Percentiles rank a stretch among this genome's conserved stretches.
phyloP scores from a whole-genome alignment of 1,140 invertebrate genomes.

The Ips nitidus region DNA sequence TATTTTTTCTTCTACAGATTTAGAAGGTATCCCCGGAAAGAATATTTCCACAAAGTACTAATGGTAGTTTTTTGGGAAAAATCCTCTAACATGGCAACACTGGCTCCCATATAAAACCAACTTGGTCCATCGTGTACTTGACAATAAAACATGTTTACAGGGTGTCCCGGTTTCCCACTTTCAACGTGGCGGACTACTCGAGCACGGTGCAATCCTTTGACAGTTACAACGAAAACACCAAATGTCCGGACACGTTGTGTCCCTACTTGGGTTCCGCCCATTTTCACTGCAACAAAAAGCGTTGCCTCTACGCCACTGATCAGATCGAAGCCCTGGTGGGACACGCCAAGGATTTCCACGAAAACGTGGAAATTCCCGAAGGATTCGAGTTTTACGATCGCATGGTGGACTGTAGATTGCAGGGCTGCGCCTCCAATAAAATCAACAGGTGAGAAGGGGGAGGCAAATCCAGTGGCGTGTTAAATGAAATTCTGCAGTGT shows the following conservation, averaged over 20 bases:
- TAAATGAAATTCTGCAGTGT: too few species aligned
- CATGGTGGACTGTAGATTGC: constrained; percentile 72
- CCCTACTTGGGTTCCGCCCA: constrained; percentile 58
- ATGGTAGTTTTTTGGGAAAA: too few species aligned
- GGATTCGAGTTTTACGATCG: constrained; percentile 81
- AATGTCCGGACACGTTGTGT: constrained; percentile 58
- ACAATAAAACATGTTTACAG: neutral
- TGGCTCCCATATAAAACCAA: too few species aligned
- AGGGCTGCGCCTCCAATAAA: constrained; percentile 62
- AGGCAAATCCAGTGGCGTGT: neutral
- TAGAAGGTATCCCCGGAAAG: too few species aligned
- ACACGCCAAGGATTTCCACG: constrained; percentile 82
- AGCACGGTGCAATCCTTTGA: constrained; percentile 49
- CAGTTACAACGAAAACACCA: constrained; percentile 48
- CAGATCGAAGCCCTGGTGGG: constrained; percentile 48
- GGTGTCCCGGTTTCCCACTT: neutral
- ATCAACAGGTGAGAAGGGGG: constrained; percentile 19
- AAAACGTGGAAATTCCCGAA: constrained; percentile 77
- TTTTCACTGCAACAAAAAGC: constrained; percentile 73
- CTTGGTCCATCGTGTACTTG: too few species aligned
- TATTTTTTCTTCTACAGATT: too few species aligned
- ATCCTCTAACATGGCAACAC: too few species aligned
- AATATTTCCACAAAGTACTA: too few species aligned
- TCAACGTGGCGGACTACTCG: constrained; percentile 35
- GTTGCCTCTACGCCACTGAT: constrained; percentile 62